Evolutionary conservation across 2,888 invertebrate species (phyloP).

Genomic region (Quadriops clusia): DNA sequence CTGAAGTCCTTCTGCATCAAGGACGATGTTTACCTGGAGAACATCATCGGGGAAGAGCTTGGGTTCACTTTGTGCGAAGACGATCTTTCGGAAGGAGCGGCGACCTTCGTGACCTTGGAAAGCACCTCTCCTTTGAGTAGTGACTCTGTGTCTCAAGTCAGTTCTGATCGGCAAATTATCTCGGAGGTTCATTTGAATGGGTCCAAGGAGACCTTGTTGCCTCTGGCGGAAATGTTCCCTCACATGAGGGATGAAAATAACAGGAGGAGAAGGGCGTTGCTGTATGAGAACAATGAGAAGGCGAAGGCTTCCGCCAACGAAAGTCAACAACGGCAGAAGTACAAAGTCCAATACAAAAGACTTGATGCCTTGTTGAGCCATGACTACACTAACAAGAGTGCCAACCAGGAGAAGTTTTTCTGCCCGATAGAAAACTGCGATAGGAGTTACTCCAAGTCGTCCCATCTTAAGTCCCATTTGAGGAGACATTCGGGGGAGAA

Average conservation of each 20-base stretch:
- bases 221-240: conserved; percentile 32
- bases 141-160: no score
- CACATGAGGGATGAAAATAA: conserved; percentile 33
- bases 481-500: conserved; percentile 65
- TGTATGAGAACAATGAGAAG: conserved; percentile 29
- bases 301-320: conserved; percentile 10
- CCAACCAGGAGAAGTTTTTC: conserved; percentile 45
- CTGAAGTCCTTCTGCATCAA: no score
- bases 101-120: no score
- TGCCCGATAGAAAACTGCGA: conserved; percentile 61
- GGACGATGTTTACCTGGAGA: no score
- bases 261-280: conserved; percentile 30
- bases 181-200: no score
- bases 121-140: no score
- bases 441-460: conserved; percentile 80
- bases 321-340: conserved; percentile 5
- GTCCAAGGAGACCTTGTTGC: no score
- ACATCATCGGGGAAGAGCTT: no score
- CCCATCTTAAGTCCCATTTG: conserved; percentile 80
- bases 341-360: conserved; percentile 12
- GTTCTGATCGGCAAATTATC: no score
- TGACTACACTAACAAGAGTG: conserved; percentile 27
- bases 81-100: no score
- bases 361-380: conserved; percentile 23
- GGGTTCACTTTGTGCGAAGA: no score